These are phyloP conservation scores for Lamproptera curius DNA, from an alignment of 2,888 invertebrate genomes.

Conservation along the genomic window DNA sequence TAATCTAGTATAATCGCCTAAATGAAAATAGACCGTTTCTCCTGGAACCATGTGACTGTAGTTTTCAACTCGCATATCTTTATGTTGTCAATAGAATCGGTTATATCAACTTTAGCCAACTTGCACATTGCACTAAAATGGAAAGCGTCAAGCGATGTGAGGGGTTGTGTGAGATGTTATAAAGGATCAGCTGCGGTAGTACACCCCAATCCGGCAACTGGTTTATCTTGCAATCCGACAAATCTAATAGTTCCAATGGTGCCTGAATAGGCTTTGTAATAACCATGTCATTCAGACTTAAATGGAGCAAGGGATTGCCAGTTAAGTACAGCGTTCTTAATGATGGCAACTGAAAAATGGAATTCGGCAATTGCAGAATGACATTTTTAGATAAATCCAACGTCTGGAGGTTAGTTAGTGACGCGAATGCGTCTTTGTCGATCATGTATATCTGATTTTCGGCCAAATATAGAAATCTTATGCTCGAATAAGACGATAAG, in stretches of 20 bases:
- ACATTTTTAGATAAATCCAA: constrained; percentile 78
- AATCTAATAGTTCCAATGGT: constrained; percentile 76
- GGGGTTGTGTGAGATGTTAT: constrained; percentile 82
- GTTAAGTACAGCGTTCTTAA: constrained; percentile 80
- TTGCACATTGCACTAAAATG: constrained; percentile 81
- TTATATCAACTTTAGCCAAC: constrained; percentile 75
- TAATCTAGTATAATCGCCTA: constrained; percentile 55
- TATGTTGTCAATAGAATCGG: constrained; percentile 49
- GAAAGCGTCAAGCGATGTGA: constrained; percentile 61
- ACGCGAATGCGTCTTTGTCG: constrained; percentile 71
- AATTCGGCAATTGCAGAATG: constrained; percentile 65
- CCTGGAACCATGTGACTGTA: constrained; percentile 58
- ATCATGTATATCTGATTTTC: constrained; percentile 78
- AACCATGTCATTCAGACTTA: constrained; percentile 48
- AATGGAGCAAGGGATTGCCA: constrained; percentile 67
- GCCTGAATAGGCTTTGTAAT: constrained; percentile 76
- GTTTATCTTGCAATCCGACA: constrained; percentile 78
- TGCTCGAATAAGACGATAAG: constrained; percentile 66
- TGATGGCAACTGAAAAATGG: constrained; percentile 75
- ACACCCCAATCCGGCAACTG: constrained; percentile 79
- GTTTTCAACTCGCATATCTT: constrained; percentile 49
- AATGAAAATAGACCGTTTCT: constrained; percentile 48
- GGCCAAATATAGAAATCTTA: constrained; percentile 74
- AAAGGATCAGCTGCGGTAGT: constrained; percentile 74
- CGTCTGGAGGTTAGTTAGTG: constrained; percentile 69